Conservation (phyloP, 2,797 vertebrate genomes). For the Eulemur mongoz region DNA sequence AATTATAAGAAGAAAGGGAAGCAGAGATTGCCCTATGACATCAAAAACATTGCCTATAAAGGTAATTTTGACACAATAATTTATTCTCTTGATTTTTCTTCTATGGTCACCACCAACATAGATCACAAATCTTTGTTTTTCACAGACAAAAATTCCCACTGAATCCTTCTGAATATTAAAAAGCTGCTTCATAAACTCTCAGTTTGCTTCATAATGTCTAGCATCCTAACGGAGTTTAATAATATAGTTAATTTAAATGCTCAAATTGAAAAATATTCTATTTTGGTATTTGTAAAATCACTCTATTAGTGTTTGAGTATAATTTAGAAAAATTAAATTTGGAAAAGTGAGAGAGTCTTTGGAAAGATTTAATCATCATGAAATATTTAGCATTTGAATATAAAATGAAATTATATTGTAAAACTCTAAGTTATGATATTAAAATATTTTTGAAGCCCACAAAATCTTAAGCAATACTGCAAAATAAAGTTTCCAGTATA, state of each 20-base stretch:
- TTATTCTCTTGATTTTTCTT: constrained; percentile 76
- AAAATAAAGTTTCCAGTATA: background rate
- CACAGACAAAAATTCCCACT: constrained; percentile 54
- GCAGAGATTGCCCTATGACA: constrained; percentile 77
- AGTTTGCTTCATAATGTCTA: constrained; percentile 35
- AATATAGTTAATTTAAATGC: constrained; percentile 40
- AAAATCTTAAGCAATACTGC: background rate
- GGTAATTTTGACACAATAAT: constrained; percentile 80
- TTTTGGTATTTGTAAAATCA: constrained; percentile 44
- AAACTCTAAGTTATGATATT: constrained; percentile 8
- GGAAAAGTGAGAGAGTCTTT: constrained; percentile 34
- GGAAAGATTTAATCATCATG: constrained; percentile 17
- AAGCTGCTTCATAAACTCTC: constrained; percentile 32
- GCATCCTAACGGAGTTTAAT: constrained; percentile 65
- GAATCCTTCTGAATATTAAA: constrained; percentile 43
- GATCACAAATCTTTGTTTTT: constrained; percentile 65
- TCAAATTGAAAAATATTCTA: constrained; percentile 32
- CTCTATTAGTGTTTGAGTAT: background rate
- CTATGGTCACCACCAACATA: constrained; percentile 54
- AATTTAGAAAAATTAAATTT: constrained; percentile 62
- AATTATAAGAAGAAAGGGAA: constrained; percentile 81
- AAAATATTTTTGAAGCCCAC: constrained; percentile 14
- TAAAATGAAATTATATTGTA: constrained; percentile 19
- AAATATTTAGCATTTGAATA: constrained; percentile 39
- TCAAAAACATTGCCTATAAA: constrained; percentile 75